Evolutionary conservation across 2,888 invertebrate genomes (phyloP).

Genomic region (Heliothis peltigera): DNA sequence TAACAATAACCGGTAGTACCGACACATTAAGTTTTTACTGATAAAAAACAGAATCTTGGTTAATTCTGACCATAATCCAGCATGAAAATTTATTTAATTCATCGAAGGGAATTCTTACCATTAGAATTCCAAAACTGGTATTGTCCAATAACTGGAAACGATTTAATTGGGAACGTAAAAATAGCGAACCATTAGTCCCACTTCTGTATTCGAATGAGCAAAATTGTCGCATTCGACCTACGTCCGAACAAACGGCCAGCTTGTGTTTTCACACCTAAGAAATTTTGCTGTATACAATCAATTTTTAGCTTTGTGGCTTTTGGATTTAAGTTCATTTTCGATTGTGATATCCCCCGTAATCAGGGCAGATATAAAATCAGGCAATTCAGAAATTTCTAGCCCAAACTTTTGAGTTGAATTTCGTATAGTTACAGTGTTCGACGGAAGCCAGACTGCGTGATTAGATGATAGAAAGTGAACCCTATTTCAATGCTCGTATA

Average conservation of each 20-base stretch:
- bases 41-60: not conserved
- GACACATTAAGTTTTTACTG: not conserved
- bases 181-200: conserved; percentile 80
- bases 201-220: conserved; percentile 81
- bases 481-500: conserved; percentile 42
- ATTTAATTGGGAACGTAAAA: conserved; percentile 83
- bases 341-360: conserved; percentile 60
- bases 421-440: conserved; percentile 75
- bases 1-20: conserved; percentile 6
- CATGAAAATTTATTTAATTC: not conserved
- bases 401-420: conserved; percentile 82
- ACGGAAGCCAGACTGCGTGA: conserved; percentile 54
- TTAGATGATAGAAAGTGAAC: conserved; percentile 47
- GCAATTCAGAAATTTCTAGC: conserved; percentile 81
- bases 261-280: conserved; percentile 82
- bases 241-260: conserved; percentile 67
- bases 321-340: conserved; percentile 55
- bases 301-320: conserved; percentile 55
- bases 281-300: conserved; percentile 48
- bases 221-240: conserved; percentile 83
- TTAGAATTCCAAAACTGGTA: conserved; percentile 24
- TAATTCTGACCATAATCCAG: not conserved
- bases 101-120: conserved; percentile 1
- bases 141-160: conserved; percentile 52
- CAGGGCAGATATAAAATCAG: conserved; percentile 73